These are phyloP conservation scores for Amphiprion ocellaris DNA, from an alignment of 2,113 vertebrate species.

Conservation along the genomic window DNA sequence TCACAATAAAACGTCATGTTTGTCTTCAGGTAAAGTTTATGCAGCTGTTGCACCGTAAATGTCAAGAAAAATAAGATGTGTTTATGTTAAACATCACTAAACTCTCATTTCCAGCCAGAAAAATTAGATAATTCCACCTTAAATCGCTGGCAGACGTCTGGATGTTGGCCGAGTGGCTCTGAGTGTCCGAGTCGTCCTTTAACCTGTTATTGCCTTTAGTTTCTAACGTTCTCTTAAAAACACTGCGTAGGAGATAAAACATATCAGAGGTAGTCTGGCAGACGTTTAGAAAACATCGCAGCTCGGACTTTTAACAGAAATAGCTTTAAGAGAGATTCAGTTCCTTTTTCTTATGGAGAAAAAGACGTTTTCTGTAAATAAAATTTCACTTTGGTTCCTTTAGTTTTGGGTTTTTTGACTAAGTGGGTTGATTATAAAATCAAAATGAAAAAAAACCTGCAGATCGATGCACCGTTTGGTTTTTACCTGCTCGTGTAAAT, in stretches of 20 bases:
- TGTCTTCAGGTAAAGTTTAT: too few species aligned
- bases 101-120: too few species aligned
- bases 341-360: constrained; percentile 63
- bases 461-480: constrained; percentile 41
- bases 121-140: too few species aligned
- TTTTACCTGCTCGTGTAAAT: constrained; percentile 72
- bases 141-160: too few species aligned
- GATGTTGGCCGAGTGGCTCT: constrained; percentile 20
- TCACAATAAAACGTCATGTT: too few species aligned
- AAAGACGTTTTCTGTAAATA: constrained; percentile 69
- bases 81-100: too few species aligned
- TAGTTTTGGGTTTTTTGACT: constrained; percentile 67
- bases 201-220: constrained; percentile 86
- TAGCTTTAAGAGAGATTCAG: constrained; percentile 79
- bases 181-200: constrained; percentile 67
- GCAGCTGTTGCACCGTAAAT: too few species aligned
- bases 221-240: constrained; percentile 78
- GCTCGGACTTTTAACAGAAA: constrained; percentile 74
- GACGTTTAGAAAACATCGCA: constrained; percentile 68
- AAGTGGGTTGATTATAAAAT: constrained; percentile 77
- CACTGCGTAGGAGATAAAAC: constrained; percentile 67
- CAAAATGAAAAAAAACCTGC: constrained; percentile 65
- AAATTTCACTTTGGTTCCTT: constrained; percentile 38
- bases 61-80: too few species aligned
- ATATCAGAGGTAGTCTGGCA: constrained; percentile 79